These are phyloP conservation scores for Zaprionus bogoriensis DNA, from an alignment of 2,888 invertebrate species.

Conservation along the genomic window DNA sequence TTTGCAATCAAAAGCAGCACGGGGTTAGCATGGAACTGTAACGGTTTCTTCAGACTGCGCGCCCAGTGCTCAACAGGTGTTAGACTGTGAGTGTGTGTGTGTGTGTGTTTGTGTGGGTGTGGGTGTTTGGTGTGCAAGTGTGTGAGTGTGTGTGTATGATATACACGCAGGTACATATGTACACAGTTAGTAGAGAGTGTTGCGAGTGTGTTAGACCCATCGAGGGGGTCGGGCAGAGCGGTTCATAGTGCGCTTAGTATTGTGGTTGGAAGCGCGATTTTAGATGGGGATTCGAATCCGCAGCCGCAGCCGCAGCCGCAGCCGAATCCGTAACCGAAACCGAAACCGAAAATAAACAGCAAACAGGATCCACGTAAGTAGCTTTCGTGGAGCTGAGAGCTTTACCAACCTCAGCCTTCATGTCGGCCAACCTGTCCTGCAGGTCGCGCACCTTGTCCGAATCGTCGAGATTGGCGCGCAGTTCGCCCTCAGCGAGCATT, in stretches of 20 bases:
- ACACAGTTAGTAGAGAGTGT: not conserved
- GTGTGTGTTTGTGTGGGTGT: slow-evolving; percentile 12
- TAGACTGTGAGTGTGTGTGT: not conserved
- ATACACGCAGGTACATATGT: not conserved
- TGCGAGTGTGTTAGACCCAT: not conserved
- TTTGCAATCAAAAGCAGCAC: too few species aligned
- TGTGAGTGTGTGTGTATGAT: not conserved
- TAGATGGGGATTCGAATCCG: slow-evolving; percentile 7
- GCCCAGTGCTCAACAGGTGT: not conserved
- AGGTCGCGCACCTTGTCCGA: slow-evolving; percentile 93
- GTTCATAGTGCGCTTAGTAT: slow-evolving; percentile 17
- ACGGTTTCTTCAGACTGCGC: not conserved
- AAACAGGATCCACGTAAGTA: slow-evolving; percentile 20
- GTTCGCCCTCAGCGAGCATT: slow-evolving; percentile 95
- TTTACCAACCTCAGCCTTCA: slow-evolving; percentile 93
- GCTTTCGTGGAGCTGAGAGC: not conserved
- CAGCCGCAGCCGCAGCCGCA: slow-evolving; percentile 28
- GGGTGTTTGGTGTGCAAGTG: slow-evolving; percentile 9
- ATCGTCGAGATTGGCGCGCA: slow-evolving; percentile 92
- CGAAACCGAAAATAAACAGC: slow-evolving; percentile 23
- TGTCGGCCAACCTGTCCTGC: slow-evolving; percentile 95
- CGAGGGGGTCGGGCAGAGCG: not conserved
- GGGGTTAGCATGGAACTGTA: slow-evolving; percentile 7
- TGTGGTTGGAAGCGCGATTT: not conserved
- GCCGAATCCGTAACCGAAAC: too few species aligned